Evolutionary conservation across 2,113 vertebrate genomes (phyloP).

Genomic region (Triplophysa dalaica): DNA sequence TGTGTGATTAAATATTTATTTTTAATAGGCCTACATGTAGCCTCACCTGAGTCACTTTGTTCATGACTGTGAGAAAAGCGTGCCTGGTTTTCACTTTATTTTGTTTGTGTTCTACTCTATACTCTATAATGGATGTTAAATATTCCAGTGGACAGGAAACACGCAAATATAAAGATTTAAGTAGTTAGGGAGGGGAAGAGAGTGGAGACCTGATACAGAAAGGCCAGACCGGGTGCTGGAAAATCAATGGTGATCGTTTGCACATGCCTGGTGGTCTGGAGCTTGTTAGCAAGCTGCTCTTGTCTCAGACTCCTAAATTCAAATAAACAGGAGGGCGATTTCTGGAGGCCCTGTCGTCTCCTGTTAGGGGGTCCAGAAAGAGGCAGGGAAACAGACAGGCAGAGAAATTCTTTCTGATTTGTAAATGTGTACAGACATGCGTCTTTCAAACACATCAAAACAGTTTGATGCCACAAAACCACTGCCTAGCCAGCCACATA

Average conservation of each 20-base stretch:
- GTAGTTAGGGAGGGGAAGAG: slow-evolving; percentile 58
- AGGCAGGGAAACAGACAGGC: slow-evolving; percentile 26
- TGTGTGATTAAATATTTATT: slow-evolving; percentile 99
- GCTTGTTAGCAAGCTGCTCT: slow-evolving; percentile 76
- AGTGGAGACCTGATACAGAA: slow-evolving; percentile 65
- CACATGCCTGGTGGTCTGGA: slow-evolving; percentile 77
- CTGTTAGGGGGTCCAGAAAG: slow-evolving; percentile 45
- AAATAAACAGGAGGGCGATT: slow-evolving; percentile 80
- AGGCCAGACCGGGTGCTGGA: slow-evolving; percentile 64
- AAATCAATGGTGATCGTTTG: slow-evolving; percentile 74
- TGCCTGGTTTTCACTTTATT: neutral
- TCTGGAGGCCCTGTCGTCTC: slow-evolving; percentile 75
- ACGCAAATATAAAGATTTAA: slow-evolving; percentile 58
- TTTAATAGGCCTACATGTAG: slow-evolving; percentile 89
- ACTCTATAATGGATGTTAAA: slow-evolving; percentile 47
- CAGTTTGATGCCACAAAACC: slow-evolving; percentile 2
- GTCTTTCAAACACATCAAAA: neutral
- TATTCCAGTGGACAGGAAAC: slow-evolving; percentile 56
- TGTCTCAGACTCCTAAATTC: slow-evolving; percentile 76
- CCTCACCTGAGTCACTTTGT: slow-evolving; percentile 17
- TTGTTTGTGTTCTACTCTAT: slow-evolving; percentile 27
- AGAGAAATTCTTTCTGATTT: slow-evolving; percentile 26
- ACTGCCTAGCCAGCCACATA: neutral
- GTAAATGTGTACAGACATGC: slow-evolving; percentile 8
- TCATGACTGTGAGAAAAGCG: neutral